These are phyloP conservation scores for Turritopsis rubra DNA, from an alignment of 30 jellyfish, hydroid and myxozoan genomes.

Conservation along the genomic window DNA sequence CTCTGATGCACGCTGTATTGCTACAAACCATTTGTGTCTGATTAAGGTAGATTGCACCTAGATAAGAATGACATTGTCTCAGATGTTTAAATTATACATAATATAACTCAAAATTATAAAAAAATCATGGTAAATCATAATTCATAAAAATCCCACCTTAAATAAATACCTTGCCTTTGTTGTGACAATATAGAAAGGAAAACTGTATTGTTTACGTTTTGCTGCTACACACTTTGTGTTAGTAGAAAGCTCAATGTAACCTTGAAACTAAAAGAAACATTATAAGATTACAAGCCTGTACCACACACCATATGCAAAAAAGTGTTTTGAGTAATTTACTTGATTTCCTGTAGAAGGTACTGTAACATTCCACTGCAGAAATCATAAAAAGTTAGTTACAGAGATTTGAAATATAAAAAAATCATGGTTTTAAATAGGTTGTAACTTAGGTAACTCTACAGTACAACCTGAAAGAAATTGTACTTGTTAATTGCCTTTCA, in stretches of 20 bases:
- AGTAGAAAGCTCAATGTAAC: slow-evolving; percentile 51
- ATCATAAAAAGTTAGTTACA: too few relatives aligned
- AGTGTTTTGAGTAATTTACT: too few relatives aligned
- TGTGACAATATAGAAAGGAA: slow-evolving; percentile 53
- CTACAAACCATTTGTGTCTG: neutral
- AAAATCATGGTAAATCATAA: neutral
- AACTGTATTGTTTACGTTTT: slow-evolving; percentile 58
- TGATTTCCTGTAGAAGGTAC: too few relatives aligned
- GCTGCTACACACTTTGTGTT: slow-evolving; percentile 54
- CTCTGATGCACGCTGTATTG: neutral
- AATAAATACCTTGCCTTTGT: slow-evolving; percentile 54
- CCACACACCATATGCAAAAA: neutral
- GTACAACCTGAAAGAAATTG: too few relatives aligned
- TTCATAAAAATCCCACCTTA: slow-evolving; percentile 38
- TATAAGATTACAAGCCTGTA: neutral
- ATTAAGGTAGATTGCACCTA: neutral
- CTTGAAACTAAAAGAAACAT: slow-evolving; percentile 45
- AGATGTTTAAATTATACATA: neutral
- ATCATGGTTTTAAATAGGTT: too few relatives aligned
- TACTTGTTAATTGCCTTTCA: too few relatives aligned
- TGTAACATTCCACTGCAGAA: too few relatives aligned
- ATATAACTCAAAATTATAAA: too few relatives aligned
- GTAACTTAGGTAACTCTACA: too few relatives aligned
- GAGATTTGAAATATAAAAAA: too few relatives aligned
- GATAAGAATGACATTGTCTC: neutral